Evolutionary conservation across 2,797 vertebrate species (phyloP), one percentile per base, ranked within the genome.

Genomic region (Sibirionetta formosa): DNA sequence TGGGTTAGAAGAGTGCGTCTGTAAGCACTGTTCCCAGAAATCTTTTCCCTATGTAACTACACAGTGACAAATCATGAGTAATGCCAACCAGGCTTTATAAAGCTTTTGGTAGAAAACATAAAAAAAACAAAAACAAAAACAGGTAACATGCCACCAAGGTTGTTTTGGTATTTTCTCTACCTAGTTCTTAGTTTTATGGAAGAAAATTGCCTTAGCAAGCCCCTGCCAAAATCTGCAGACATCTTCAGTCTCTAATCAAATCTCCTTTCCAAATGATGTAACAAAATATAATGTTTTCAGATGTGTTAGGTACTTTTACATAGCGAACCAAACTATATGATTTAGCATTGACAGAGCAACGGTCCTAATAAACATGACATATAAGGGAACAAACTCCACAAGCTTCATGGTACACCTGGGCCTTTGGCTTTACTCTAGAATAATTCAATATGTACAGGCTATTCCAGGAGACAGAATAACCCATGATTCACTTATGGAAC

Each of bases 351-450:
- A 83, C 66, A 58, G 14, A n/a, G 0, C 11, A 5, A 58, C 7
- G 5, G 27, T 76, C 18, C 38, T 51, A 68, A 75, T 1, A 73
- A 72, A 31, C 10, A n/a, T 15, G 11, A 8, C 36, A 15, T 31
- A 24, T 20, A 9, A 36, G 19, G 54, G 29, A 20, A 31, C 5
- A 89, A 89, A 72, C 22, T 40, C 27, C 46, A 61, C 0, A 4
- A 58, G 4, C 9, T 66, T 86, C 31, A 16, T 9, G 4, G 40
- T 54, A 51, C 9, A 61, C 1, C 19, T 1, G 1, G 4, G 24
- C 14, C 14, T 84, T 68, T 15, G 16, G 20, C 31, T 82, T 84
- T 60, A 63, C 26, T 82, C 24, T 29, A 18, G 51, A 70, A 40
- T 23, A 40, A 76, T 26, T 61, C 20, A 36, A 6, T 6, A 42